phyloP scores from a whole-genome alignment of 2,888 invertebrate species.

The Phalera bucephala region DNA sequence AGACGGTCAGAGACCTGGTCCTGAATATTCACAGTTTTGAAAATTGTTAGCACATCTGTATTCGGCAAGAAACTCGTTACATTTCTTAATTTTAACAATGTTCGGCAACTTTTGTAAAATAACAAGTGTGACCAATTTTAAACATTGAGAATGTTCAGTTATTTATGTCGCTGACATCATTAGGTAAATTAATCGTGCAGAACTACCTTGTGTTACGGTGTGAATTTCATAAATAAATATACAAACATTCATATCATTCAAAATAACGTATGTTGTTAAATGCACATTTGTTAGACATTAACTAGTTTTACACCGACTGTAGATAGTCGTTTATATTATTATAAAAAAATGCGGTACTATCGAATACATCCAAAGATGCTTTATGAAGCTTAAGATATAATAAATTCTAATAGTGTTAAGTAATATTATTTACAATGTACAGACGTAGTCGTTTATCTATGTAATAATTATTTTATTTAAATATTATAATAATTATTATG shows the following conservation, averaged over 20 bases:
- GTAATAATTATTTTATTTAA: not conserved
- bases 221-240: conserved; percentile 4
- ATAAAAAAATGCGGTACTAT: conserved; percentile 15
- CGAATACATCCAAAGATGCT: conserved; percentile 53
- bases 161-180: no score
- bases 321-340: conserved; percentile 10
- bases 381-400: conserved; percentile 33
- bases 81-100: no score
- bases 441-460: conserved; percentile 8
- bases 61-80: no score
- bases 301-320: conserved; percentile 12
- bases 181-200: no score
- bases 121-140: no score
- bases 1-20: no score
- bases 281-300: conserved; percentile 18
- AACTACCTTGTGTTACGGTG: no score
- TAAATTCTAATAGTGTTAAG: conserved; percentile 20
- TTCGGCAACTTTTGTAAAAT: no score
- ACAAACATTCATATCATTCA: conserved; percentile 29
- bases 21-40: no score
- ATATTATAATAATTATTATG: not conserved
- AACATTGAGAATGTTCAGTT: no score
- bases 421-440: conserved; percentile 21
- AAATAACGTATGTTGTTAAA: conserved; percentile 17
- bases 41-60: no score